These are phyloP conservation scores for Subacronicta megacephala DNA, from an alignment of 2,888 invertebrate species.

Conservation along the genomic window DNA sequence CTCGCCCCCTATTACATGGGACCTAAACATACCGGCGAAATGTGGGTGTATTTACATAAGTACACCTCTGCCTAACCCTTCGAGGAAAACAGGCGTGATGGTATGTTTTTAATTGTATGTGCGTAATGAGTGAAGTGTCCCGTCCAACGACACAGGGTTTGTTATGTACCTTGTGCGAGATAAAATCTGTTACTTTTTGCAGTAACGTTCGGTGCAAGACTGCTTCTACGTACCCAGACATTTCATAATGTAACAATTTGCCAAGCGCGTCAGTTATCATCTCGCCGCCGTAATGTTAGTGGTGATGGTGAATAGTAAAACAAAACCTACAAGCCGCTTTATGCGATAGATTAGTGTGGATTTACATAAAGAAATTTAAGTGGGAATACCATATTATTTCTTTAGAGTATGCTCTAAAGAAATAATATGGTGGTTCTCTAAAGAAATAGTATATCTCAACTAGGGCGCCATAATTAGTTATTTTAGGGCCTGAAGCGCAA, in stretches of 20 bases:
- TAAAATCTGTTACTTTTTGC: too few species aligned
- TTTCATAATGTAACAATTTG: constrained; percentile 38
- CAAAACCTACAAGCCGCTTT: constrained; percentile 35
- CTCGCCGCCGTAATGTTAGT: constrained; percentile 38
- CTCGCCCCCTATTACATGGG: too few species aligned
- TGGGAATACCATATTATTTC: neutral
- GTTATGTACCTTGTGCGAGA: too few species aligned
- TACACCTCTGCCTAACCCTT: too few species aligned
- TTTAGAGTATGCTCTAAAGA: neutral
- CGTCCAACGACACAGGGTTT: too few species aligned
- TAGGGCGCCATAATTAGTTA: neutral
- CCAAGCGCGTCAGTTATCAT: constrained; percentile 48
- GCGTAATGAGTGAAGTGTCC: too few species aligned
- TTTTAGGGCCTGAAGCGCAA: neutral
- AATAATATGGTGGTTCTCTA: too few species aligned
- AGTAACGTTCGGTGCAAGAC: neutral
- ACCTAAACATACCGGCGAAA: too few species aligned
- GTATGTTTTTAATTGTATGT: too few species aligned
- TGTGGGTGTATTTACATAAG: too few species aligned
- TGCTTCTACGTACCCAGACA: constrained; percentile 11
- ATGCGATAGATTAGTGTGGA: constrained; percentile 39
- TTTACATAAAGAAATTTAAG: neutral
- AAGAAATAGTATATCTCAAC: too few species aligned
- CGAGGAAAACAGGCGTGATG: too few species aligned
- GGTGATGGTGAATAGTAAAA: constrained; percentile 48